Evolutionary conservation across 2,113 vertebrate genomes (phyloP).

Genomic region (Sitta europaea): DNA sequence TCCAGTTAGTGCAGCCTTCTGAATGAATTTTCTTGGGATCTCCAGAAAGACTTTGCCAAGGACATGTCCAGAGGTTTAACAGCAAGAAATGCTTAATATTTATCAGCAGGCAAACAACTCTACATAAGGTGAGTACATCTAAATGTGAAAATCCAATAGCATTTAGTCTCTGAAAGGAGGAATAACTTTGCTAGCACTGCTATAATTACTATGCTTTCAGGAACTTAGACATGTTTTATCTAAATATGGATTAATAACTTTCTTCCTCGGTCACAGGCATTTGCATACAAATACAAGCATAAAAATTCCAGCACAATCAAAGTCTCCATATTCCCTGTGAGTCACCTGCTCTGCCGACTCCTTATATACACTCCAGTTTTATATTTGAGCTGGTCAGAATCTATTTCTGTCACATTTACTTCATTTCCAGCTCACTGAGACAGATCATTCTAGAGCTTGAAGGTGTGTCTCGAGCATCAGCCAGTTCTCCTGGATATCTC

Average conservation of each 20-base stretch:
- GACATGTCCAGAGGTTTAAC: conserved; percentile 19
- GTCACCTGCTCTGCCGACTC: neutral
- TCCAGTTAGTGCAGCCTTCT: neutral
- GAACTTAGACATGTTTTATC: conserved; percentile 23
- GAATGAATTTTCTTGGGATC: conserved; percentile 9
- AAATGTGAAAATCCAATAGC: conserved; percentile 53
- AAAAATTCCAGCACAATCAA: neutral
- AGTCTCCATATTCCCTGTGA: neutral
- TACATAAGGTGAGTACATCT: neutral
- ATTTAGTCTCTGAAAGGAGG: conserved; percentile 49
- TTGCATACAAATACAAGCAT: neutral
- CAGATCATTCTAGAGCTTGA: rapidly evolving
- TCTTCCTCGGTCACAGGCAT: neutral
- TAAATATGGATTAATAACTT: conserved; percentile 59
- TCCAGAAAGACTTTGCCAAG: neutral
- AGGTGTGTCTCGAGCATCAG: neutral
- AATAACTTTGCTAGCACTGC: conserved; percentile 18
- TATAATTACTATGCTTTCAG: conserved; percentile 48
- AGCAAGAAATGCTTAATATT: conserved; percentile 14
- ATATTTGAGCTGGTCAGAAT: neutral
- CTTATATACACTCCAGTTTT: rapidly evolving
- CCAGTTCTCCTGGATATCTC: neutral
- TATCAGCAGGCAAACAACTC: neutral
- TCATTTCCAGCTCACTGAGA: neutral
- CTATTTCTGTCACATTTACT: neutral